Percentiles rank a stretch among this genome's conserved stretches.
Conservation (phyloP, 1,140 invertebrate genomes). For the Wiebesia pumilae region DNA sequence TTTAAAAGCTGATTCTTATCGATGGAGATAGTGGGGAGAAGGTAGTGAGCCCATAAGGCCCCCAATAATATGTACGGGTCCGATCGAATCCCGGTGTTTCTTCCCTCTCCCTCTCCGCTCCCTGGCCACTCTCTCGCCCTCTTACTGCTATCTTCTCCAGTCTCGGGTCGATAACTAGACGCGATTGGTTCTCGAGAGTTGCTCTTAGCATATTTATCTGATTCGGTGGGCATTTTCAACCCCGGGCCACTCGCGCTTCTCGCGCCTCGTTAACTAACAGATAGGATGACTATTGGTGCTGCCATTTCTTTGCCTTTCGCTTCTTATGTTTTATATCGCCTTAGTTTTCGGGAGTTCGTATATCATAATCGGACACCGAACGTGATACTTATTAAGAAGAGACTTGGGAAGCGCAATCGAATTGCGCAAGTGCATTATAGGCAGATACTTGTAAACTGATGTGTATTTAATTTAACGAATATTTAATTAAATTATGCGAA, state of each 20-base stretch:
- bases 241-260: slow-evolving; percentile 2
- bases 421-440: slow-evolving; percentile 22
- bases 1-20: slow-evolving; percentile 46
- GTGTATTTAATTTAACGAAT: slow-evolving; percentile 30
- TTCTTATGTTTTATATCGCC: slow-evolving; percentile 27
- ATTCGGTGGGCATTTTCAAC: slow-evolving; percentile 39
- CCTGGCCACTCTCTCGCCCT: background rate
- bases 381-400: slow-evolving; percentile 7
- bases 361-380: slow-evolving; percentile 32
- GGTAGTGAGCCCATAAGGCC: too few relatives aligned
- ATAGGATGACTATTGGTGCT: background rate
- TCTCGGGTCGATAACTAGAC: slow-evolving; percentile 28
- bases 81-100: slow-evolving; percentile 19
- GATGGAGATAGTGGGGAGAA: background rate
- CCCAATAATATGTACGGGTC: slow-evolving; percentile 5
- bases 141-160: background rate
- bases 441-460: background rate
- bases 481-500: slow-evolving; percentile 44
- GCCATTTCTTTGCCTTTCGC: background rate
- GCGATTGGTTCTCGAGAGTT: slow-evolving; percentile 22
- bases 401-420: background rate
- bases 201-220: slow-evolving; percentile 47
- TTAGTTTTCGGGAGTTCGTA: background rate
- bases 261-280: slow-evolving; percentile 38
- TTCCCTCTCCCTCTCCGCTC: background rate